phyloP scores from a whole-genome alignment of 2,113 vertebrate species.

The Sialia sialis region DNA sequence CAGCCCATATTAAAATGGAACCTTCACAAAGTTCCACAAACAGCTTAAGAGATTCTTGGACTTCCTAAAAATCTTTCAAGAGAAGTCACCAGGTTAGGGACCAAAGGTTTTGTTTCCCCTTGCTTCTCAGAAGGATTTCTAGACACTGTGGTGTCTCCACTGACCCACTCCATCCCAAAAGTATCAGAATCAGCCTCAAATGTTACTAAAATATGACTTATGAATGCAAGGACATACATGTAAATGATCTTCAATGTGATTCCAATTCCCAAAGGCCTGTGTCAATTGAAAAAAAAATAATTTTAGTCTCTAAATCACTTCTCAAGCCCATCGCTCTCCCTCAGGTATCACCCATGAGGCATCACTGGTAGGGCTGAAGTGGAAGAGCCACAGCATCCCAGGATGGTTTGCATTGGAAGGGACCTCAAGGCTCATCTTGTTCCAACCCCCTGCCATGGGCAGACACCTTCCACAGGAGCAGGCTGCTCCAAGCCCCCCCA shows the following conservation, averaged over 20 bases:
- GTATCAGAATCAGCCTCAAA: background rate
- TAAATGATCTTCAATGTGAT: background rate
- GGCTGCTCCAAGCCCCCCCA: background rate
- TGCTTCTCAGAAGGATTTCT: background rate
- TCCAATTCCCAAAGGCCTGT: background rate
- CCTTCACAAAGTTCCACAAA: background rate
- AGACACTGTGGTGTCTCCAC: background rate
- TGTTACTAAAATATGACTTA: background rate
- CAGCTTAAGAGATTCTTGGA: background rate
- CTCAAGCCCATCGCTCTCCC: background rate
- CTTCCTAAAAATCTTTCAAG: background rate
- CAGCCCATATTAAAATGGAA: background rate
- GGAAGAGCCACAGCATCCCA: background rate
- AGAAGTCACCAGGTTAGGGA: background rate
- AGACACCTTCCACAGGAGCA: background rate
- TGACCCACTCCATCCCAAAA: background rate
- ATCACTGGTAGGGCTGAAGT: background rate
- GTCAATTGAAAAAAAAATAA: background rate
- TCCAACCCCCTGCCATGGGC: background rate
- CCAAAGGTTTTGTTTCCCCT: background rate
- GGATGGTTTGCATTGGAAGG: background rate
- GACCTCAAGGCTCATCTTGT: background rate
- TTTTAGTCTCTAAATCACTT: background rate
- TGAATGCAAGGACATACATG: background rate
- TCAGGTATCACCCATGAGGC: accelerated